phyloP scores from a whole-genome alignment of 2,797 vertebrate genomes.

The Neopelma chrysocephalum region DNA sequence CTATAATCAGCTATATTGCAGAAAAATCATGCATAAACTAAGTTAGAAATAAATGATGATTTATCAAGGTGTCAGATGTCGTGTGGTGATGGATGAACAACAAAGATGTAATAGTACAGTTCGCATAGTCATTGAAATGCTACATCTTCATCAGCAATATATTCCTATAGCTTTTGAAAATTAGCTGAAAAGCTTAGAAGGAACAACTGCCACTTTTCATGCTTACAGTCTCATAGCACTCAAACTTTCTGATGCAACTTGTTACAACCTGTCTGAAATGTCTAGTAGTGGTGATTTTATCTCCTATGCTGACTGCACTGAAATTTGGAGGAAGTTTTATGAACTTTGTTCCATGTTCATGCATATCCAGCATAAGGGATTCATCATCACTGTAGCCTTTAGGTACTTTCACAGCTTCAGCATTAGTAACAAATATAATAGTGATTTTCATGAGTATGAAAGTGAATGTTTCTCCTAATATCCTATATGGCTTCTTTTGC shows the following conservation, averaged over 20 bases:
- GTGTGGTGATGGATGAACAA: slow-evolving; percentile 49
- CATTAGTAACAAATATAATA: not conserved
- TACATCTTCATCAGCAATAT: slow-evolving; percentile 23
- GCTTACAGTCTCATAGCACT: not conserved
- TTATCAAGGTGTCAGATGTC: slow-evolving; percentile 63
- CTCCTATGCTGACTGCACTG: not conserved
- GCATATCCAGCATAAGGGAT: not conserved
- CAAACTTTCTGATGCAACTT: not conserved
- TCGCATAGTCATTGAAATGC: not conserved
- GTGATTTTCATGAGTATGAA: not conserved
- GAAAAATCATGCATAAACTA: slow-evolving; percentile 35
- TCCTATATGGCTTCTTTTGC: not conserved
- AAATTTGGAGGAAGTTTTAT: not conserved
- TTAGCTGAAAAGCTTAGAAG: not conserved
- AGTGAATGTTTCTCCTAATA: not conserved
- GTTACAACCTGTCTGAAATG: not conserved
- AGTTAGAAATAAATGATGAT: slow-evolving; percentile 60
- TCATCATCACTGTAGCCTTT: not conserved
- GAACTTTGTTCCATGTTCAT: not conserved
- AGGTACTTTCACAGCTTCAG: not conserved
- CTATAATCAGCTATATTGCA: not conserved
- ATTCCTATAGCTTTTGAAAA: not conserved
- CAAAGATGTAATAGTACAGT: not conserved
- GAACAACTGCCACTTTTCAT: not conserved
- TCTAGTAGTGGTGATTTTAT: not conserved